Conservation (phyloP, 1,140 invertebrate species). For the Phocides pigmalion region DNA sequence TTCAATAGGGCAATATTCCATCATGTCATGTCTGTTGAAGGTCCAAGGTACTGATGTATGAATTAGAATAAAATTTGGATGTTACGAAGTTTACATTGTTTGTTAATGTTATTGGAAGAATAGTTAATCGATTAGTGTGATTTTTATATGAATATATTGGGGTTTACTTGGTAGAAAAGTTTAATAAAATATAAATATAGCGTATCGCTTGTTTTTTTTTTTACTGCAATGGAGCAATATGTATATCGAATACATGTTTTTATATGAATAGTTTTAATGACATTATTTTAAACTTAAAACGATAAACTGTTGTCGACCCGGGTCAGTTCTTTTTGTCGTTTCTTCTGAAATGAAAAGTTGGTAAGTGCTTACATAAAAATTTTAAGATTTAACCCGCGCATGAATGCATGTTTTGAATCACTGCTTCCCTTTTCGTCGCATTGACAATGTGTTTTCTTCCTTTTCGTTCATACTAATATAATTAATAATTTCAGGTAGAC, state of each 20-base stretch:
- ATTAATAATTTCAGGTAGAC: slow-evolving; percentile 83
- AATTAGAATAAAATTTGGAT: slow-evolving; percentile 61
- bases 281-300: background rate
- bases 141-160: slow-evolving; percentile 83
- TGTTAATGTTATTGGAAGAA: slow-evolving; percentile 80
- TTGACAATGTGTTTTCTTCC: slow-evolving; percentile 49
- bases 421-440: slow-evolving; percentile 61
- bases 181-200: slow-evolving; percentile 80
- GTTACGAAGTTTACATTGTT: slow-evolving; percentile 75
- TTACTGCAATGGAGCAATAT: slow-evolving; percentile 24
- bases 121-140: slow-evolving; percentile 78
- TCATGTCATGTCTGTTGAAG: slow-evolving; percentile 71
- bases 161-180: slow-evolving; percentile 82
- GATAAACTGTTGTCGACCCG: background rate
- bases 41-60: slow-evolving; percentile 66
- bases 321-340: background rate
- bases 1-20: slow-evolving; percentile 63
- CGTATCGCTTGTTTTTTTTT: slow-evolving; percentile 61
- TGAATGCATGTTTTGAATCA: slow-evolving; percentile 60
- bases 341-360: background rate
- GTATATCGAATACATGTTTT: background rate
- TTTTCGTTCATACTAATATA: slow-evolving; percentile 81
- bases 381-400: slow-evolving; percentile 53
- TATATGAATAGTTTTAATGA: background rate
- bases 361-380: slow-evolving; percentile 14